Evolutionary conservation across 2,888 invertebrate species (phyloP), one percentile per base, ranked within the genome.

Genomic region (Ormyrus thymus): DNA sequence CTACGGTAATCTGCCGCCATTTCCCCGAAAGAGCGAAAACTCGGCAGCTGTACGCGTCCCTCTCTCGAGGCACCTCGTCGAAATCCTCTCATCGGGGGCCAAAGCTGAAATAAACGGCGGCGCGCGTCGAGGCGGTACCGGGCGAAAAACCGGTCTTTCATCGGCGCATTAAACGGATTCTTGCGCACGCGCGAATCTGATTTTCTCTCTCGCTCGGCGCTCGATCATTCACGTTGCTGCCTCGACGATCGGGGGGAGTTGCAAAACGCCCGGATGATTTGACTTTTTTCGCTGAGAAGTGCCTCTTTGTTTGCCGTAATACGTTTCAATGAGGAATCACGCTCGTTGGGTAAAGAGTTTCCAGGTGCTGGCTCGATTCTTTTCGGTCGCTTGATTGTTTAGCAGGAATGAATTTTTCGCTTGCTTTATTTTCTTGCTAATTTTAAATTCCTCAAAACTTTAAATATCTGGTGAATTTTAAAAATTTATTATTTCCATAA

Each of bases 131-230:
- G 29, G 3, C 29, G 29, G 29, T 29, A 29, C 29, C 29, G 29
- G 29, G 29, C 29, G 29, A 65, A 45, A 75, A 75, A 75, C 75
- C 75, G 75, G 75, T 75, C 68, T 43, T 59, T 61, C 66, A 50
- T 53, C 59, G 59, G 46, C 58, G 55, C 61, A 53, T 61, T 59
- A 75, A 75, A 68, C 61, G 68, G 68, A 75, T 75, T 75, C 61
- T 68, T 75, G 43, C 59, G 66, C 58, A 13, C 43, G 64, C 55
- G 64, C 64, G 62, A 72, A 58, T 70, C 70, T 70, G 58, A 46
- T 6, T 6, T 69, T 50, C 50, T 65, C 15, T 10, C 4, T 6
- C 51, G 50, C 51, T 43, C 29, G 50, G 59, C 51, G 13, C 48
- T 61, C 61, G 51, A 61, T 51, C 59, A 50, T 11, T 45, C 48